phyloP scores from a whole-genome alignment of 2,113 vertebrate species.

The Clarias magur region DNA sequence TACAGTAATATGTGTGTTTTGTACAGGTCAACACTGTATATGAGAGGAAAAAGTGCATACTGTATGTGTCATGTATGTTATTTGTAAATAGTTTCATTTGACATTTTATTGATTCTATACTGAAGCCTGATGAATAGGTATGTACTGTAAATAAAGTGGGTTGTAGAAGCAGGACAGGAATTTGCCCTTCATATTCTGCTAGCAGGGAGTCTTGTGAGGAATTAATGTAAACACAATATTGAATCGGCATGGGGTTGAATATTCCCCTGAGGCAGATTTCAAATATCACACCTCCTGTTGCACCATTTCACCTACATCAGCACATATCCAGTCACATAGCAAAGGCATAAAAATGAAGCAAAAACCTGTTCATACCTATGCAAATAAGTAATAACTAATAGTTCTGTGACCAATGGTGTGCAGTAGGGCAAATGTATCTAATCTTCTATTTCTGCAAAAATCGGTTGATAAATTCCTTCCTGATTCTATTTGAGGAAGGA shows the following conservation, averaged over 20 bases:
- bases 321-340: not conserved
- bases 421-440: no score
- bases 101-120: not conserved
- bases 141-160: not conserved
- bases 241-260: not conserved
- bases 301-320: not conserved
- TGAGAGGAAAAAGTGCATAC: not conserved
- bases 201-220: not conserved
- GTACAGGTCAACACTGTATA: not conserved
- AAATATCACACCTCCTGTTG: slow-evolving; percentile 14
- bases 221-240: slow-evolving; percentile 8
- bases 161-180: not conserved
- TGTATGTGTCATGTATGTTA: not conserved
- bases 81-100: not conserved
- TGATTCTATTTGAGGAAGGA: no score
- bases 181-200: not conserved
- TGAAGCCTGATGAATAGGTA: not conserved
- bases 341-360: not conserved
- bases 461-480: no score
- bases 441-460: no score
- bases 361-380: not conserved
- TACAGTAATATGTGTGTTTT: not conserved
- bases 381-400: not conserved
- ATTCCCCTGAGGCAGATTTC: not conserved
- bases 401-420: no score